Percentiles rank a stretch among this genome's conserved stretches.
Conservation (phyloP, 2,888 invertebrate species). For the Coelinius sp. region DNA sequence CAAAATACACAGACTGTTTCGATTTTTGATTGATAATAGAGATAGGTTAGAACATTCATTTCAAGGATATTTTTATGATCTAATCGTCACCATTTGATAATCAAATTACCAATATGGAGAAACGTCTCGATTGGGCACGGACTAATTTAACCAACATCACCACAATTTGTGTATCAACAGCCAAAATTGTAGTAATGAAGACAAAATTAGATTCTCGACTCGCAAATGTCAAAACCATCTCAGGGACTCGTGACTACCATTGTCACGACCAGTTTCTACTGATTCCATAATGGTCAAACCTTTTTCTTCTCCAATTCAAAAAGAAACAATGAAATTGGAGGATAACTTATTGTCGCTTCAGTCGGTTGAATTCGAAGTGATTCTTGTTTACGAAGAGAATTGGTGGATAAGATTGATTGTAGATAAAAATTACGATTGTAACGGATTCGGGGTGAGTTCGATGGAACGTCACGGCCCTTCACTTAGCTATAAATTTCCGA, state of each 20-base stretch:
- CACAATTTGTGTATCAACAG: background rate
- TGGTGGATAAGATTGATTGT: background rate
- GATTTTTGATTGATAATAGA: too few species aligned
- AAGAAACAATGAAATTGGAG: background rate
- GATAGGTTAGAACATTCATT: too few species aligned
- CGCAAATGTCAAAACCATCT: background rate
- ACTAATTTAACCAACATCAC: background rate
- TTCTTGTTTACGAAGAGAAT: background rate
- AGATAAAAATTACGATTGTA: background rate
- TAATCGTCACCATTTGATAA: background rate
- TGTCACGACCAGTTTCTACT: background rate
- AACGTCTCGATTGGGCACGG: background rate
- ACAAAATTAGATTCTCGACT: background rate
- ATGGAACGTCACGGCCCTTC: background rate
- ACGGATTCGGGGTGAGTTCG: background rate
- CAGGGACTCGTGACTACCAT: background rate
- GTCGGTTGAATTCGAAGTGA: background rate
- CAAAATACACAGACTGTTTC: too few species aligned
- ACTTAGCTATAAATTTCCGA: background rate
- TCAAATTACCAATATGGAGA: slow-evolving; percentile 24
- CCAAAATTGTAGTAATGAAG: background rate
- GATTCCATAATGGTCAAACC: background rate
- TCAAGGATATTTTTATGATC: too few species aligned
- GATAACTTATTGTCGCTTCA: background rate
- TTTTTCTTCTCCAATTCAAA: background rate